Percentiles rank a stretch among this genome's conserved stretches.
Evolutionary conservation across 2,888 invertebrate genomes (phyloP).

Genomic region (Catocala nupta): DNA sequence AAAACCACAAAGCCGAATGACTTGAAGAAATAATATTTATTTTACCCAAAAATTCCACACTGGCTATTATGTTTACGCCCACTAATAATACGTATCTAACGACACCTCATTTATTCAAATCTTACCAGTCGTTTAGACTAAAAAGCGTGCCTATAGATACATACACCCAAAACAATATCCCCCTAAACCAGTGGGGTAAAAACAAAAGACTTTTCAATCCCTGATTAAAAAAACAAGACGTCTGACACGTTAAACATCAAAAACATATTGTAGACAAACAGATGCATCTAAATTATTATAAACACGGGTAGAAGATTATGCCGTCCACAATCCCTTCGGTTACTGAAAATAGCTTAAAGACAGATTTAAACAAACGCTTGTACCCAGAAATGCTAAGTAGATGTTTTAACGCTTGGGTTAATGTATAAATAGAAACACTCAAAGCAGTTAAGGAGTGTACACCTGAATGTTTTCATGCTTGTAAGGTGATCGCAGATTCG

Average conservation of each 20-base stretch:
- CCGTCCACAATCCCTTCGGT: conserved; percentile 62
- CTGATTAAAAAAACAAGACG: conserved; percentile 29
- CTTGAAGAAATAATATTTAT: too few species aligned
- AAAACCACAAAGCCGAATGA: too few species aligned
- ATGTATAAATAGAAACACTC: conserved; percentile 80
- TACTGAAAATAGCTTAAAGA: conserved; percentile 76
- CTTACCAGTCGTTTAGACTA: too few species aligned
- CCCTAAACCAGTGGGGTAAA: too few species aligned
- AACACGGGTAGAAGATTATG: conserved; percentile 47
- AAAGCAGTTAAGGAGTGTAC: conserved; percentile 38
- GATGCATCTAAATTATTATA: conserved; percentile 45
- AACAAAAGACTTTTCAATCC: conserved; percentile 18
- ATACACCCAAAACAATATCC: too few species aligned
- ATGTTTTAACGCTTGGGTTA: conserved; percentile 74
- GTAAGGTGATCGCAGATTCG: conserved; percentile 14
- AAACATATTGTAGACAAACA: conserved; percentile 43
- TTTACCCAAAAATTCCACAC: too few species aligned
- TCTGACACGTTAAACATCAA: conserved; percentile 47
- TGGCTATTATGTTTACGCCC: too few species aligned
- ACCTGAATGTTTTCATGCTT: conserved; percentile 36
- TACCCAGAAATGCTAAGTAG: conserved; percentile 77
- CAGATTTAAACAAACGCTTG: conserved; percentile 55
- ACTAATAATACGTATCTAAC: too few species aligned
- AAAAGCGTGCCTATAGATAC: too few species aligned
- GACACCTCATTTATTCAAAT: too few species aligned